phyloP scores from a whole-genome alignment of 2,797 vertebrate species.

The Myotis planiceps region DNA sequence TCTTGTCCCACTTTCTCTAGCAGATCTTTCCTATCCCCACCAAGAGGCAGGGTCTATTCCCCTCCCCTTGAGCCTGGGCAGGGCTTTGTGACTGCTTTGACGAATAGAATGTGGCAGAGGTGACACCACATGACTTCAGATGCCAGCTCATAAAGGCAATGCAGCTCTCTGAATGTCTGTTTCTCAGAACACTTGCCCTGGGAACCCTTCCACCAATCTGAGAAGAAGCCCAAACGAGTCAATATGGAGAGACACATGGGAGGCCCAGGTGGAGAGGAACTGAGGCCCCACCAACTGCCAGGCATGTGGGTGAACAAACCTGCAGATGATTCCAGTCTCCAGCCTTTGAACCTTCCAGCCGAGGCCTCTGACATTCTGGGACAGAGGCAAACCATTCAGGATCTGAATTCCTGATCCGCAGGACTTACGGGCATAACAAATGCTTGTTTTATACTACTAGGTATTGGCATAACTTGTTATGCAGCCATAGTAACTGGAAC shows the following conservation, averaged over 20 bases:
- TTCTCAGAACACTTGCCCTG: background rate
- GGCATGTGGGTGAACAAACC: background rate
- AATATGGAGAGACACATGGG: background rate
- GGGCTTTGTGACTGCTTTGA: background rate
- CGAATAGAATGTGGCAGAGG: background rate
- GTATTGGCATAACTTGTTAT: background rate
- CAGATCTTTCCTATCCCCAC: background rate
- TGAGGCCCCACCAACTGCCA: background rate
- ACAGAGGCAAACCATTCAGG: background rate
- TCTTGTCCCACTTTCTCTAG: background rate
- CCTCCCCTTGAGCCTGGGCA: background rate
- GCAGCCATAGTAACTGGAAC: background rate
- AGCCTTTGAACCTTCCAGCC: background rate
- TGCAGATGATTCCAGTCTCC: background rate
- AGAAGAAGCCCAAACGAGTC: background rate
- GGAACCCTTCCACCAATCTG: background rate
- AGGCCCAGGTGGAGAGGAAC: background rate
- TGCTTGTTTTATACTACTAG: background rate
- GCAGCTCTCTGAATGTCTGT: background rate
- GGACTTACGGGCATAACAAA: background rate
- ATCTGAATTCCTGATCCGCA: background rate
- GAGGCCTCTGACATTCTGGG: background rate
- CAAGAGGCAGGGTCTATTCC: background rate
- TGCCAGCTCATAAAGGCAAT: background rate
- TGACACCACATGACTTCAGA: background rate